Percentiles rank a stretch among this genome's conserved stretches.
Evolutionary conservation across 2,888 invertebrate species (phyloP).

Genomic region (Yponomeuta sedellus): DNA sequence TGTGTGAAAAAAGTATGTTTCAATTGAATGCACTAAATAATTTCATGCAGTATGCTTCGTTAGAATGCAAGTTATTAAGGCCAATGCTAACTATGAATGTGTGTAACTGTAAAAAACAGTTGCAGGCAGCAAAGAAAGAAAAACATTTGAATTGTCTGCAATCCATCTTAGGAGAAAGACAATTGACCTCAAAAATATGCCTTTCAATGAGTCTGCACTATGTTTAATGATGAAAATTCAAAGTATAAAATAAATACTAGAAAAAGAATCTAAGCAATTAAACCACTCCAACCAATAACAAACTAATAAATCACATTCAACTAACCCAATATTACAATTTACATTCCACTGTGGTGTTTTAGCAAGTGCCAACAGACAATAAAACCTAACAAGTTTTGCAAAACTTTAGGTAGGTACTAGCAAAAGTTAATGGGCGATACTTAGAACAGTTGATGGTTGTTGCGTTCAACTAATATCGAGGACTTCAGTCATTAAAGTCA

Average conservation of each 20-base stretch:
- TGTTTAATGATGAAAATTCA: neutral
- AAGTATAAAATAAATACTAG: too few relatives aligned
- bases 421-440: neutral
- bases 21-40: neutral
- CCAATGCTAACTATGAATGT: neutral
- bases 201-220: neutral
- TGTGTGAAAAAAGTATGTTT: neutral
- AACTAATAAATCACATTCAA: neutral
- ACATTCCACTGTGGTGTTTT: neutral
- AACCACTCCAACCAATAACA: neutral
- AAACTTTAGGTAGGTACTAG: neutral
- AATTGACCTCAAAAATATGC: constrained; percentile 9
- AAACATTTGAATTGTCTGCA: constrained; percentile 1
- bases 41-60: neutral
- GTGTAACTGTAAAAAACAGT: neutral
- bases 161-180: constrained; percentile 3
- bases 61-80: constrained; percentile 1
- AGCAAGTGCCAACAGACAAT: neutral
- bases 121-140: neutral
- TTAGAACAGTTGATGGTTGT: neutral
- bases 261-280: neutral
- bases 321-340: neutral
- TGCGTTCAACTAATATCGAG: neutral
- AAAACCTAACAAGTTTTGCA: neutral
- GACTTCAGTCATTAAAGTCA: neutral